Evolutionary conservation across 2,113 vertebrate species (phyloP), one percentile per base, ranked within the genome.

Genomic region (Coptodon bakossiorum): DNA sequence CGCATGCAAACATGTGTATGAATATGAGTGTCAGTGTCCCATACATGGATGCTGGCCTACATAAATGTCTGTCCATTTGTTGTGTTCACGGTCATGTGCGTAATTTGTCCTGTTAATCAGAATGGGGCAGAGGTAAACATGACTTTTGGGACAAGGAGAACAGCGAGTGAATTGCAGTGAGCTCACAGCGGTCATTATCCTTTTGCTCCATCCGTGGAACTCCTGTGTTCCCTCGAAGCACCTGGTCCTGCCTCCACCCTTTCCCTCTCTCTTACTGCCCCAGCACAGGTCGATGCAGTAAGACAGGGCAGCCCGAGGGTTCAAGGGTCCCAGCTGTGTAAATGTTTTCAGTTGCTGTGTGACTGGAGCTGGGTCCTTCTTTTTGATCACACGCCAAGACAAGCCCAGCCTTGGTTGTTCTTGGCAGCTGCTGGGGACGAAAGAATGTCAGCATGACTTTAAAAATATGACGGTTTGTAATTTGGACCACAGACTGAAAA

Each of bases 381-480:
- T 98, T 97, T 98, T 99, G 98, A 98, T 97, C 96, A 45, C 1
- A 76, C 34, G 98, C 98, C 98, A 99, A 99, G 96, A 98, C 96
- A 98, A 98, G 98, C 98, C 96, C 95, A 36, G 93, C 96, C 93
- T 86, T 79, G 95, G 98, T 98, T 99, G 97, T 98, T 98, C 97
- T 99, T 99, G 98, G 98, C 98, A 98, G 93, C 95, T 96, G 93
- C 81, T 89, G 95, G 95, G 93, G 91, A 97, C 96, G 96, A 96
- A 98, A 97, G 98, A 99, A 99, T 99, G 98, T 98, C 97, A 98
- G 97, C 97, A 95, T 97, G 97, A 97, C 97, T 97, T 97, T 97
- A 97, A 97, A 98, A 98, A 97, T 96, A 97, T 97, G 97, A 97
- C 95, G 97, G 97, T 97, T 97, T 97, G 97, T 98, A 96, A 97